Evolutionary conservation across 2,888 invertebrate genomes (phyloP), one percentile per base, ranked within the genome.

Genomic region (Drosophila percnosoma): DNA sequence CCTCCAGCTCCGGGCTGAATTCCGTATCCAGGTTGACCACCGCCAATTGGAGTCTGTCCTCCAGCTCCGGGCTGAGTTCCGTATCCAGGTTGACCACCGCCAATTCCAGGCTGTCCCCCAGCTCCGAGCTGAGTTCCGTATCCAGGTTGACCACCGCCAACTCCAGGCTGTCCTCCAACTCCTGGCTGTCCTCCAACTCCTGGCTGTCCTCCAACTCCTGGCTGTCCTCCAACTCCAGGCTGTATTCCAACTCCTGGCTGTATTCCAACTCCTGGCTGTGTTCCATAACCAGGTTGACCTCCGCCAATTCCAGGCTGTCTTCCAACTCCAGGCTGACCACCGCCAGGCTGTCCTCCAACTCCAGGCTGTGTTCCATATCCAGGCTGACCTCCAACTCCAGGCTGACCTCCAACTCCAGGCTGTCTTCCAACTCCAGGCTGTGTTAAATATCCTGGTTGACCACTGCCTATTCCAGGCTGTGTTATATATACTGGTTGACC

Each of bases 61-160:
- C 34, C 34, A 34, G 13, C 13, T 34, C 34, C 66, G 29, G 61
- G 49, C 4, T 40, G 51, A 7, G 4, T 29, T 31, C 7, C 31
- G 7, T 7, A 1, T n/a, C 38, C 34, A 27, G 51, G 57, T n/a
- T 55, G 61, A 2, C 72, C 64, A 18, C 61, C 63, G 4, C 62
- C 68, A 31, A 31, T 18, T 29, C 69, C 76, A 24, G 58, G 61
- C 8, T 71, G 60, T 0, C 51, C 59, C 2, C 38, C 54, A 21
- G 2, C 18, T 57, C 36, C 57, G n/a, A 34, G 24, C 13, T 68
- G 69, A 2, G 40, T n/a, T 36, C 59, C 49, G 4, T 24, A 24
- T 24, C 24, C 24, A 24, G 24, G 24, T 24, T 24, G 24, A 24
- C 24, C 24, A 24, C 24, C 24, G 2, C 52, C 60, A 33, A 15